Base-by-base conservation (phyloP, 64 coral and sea anemone genomes). In the Pocillopora damicornis region DNA sequence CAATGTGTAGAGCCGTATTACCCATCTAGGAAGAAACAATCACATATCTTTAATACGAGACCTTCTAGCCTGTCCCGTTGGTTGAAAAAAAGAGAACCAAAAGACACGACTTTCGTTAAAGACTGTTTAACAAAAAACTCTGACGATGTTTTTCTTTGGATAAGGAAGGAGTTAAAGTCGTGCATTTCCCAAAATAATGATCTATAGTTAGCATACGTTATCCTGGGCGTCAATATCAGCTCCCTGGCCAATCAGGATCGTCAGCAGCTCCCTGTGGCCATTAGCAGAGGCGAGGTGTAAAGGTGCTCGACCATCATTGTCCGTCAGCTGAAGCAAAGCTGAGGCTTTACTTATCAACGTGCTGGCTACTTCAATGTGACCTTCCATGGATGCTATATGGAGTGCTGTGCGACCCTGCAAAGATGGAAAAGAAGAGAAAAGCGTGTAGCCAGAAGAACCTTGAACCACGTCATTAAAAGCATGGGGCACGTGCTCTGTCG, bases 321-420 rank as follows among this genome's bases (percentile, higher is more conserved):
- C 96, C 38, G 80, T 86, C 16, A 77, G 76, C 58, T 92, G 86
- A 11, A 98, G 75, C 42, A 91, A 88, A 10, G 35, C 25, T 1
- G 93, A 62, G 38, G 88, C 78, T 76, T 98, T 98, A 79, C 96
- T 98, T 25, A 98, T 94, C 37, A 98, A 80, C 20, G 92, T 87
- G 79, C 96, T 94, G 64, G 92, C 96, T 1, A 92, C 90, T 72
- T 98, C 93, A 35, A 86, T 89, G 88, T 98, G 96, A 60, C 96
- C 96, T 76, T 88, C 89, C 15, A 87, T 30, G 25, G 96, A 87
- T 10, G 96, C 96, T 63, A 94, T 76, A 60, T 98, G 96, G 9
- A 98, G 65, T 20, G 96, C 90, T 67, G 89, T 89, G 1, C 92
- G 82, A 22, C 92, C 87, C 96, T 98, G 16, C 1, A 79, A 61